Evolutionary conservation across 2,113 vertebrate species (phyloP).

Genomic region (Rostratula benghalensis): DNA sequence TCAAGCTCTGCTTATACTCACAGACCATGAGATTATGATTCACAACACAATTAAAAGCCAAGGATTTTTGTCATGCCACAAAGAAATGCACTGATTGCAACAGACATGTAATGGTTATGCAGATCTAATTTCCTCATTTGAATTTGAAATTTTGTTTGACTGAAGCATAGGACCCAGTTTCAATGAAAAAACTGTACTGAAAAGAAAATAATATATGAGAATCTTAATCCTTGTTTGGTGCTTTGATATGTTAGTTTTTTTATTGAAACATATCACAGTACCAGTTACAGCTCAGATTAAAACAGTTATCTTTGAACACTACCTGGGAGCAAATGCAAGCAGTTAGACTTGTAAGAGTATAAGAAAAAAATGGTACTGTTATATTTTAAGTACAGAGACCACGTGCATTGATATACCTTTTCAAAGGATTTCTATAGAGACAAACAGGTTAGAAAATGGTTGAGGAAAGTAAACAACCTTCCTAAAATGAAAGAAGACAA

Average conservation of each 20-base stretch:
- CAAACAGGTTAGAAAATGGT: neutral
- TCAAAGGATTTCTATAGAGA: neutral
- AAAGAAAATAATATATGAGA: neutral
- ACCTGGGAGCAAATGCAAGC: neutral
- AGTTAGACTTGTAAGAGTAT: neutral
- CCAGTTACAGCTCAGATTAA: neutral
- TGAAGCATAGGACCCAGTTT: neutral
- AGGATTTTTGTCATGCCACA: neutral
- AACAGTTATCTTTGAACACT: neutral
- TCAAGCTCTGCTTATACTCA: neutral
- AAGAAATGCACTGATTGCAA: conserved; percentile 8
- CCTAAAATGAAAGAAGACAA: neutral
- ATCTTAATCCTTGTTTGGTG: neutral
- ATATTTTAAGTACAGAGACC: neutral
- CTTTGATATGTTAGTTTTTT: neutral
- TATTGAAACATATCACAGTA: neutral
- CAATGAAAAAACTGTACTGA: neutral
- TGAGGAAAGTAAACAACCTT: conserved; percentile 17
- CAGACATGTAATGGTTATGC: neutral
- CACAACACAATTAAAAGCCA: conserved; percentile 2
- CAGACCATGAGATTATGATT: conserved; percentile 26
- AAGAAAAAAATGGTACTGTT: neutral
- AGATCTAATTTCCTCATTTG: neutral
- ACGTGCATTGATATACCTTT: neutral
- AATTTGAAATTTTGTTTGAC: neutral